A percentile compares a stretch with the other conserved stretches of the same genome.
These are phyloP conservation scores for Rafetus swinhoei DNA, from an alignment of 2,113 vertebrate species.

Conservation along the genomic window DNA sequence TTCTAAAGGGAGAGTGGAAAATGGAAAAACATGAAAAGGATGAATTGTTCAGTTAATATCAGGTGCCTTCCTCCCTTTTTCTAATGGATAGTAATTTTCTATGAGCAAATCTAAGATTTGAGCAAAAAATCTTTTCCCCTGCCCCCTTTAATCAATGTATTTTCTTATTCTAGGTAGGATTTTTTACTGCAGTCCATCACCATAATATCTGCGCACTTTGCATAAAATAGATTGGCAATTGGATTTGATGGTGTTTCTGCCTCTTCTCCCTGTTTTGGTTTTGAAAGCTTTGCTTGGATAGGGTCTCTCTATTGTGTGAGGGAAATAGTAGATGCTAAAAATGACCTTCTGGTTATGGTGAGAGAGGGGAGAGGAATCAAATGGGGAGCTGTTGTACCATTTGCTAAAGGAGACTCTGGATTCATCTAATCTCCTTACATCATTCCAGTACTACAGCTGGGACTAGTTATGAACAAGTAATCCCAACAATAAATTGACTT, in stretches of 20 bases:
- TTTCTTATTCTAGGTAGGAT: background rate
- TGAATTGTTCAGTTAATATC: background rate
- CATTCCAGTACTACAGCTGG: background rate
- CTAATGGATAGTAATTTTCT: background rate
- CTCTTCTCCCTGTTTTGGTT: background rate
- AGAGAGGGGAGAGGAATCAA: background rate
- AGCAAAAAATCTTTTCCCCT: background rate
- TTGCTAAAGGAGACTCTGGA: background rate
- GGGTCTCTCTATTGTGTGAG: background rate
- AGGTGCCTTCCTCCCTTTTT: background rate
- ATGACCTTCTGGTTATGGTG: background rate
- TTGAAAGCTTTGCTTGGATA: background rate
- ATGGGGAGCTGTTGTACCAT: background rate
- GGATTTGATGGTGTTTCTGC: background rate
- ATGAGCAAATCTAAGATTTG: background rate
- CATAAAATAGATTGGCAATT: background rate
- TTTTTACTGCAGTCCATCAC: background rate
- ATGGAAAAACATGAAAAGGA: background rate
- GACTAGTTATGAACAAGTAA: slow-evolving; percentile 29
- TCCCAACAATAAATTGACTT: slow-evolving; percentile 34
- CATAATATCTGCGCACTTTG: background rate
- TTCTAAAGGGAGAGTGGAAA: slow-evolving; percentile 18
- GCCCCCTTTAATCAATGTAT: background rate
- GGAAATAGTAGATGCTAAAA: background rate
- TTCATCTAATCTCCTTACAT: background rate